phyloP scores from a whole-genome alignment of 2,113 vertebrate genomes.

The Porphyrio hochstetteri region DNA sequence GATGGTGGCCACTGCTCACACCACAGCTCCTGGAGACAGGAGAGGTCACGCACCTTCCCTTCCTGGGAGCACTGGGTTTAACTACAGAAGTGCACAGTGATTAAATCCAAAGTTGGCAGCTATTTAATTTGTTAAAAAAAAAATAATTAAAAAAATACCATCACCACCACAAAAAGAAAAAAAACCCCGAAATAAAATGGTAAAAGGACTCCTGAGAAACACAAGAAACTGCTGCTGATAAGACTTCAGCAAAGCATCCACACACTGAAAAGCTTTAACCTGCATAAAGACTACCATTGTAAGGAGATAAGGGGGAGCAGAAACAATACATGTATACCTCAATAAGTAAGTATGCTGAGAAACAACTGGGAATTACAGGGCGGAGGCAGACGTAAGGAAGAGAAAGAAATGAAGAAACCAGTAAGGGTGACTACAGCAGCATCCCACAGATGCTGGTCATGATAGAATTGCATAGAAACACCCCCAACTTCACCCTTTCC shows the following conservation, averaged over 20 bases:
- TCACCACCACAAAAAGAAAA: neutral
- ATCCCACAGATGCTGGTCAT: neutral
- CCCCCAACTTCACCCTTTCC: neutral
- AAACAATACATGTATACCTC: neutral
- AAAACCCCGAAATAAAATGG: neutral
- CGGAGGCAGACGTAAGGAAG: neutral
- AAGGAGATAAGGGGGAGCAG: neutral
- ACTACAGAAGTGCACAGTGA: fast-evolving
- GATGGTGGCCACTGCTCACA: fast-evolving
- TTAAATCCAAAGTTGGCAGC: neutral
- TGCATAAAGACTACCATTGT: fast-evolving
- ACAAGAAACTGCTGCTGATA: neutral
- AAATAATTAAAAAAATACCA: neutral
- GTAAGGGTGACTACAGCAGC: neutral
- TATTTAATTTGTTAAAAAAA: neutral
- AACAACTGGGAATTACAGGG: neutral
- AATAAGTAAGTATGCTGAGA: neutral
- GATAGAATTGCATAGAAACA: neutral
- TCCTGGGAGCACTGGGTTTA: neutral
- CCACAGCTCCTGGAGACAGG: fast-evolving
- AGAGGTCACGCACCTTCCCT: too few species aligned
- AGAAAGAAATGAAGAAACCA: neutral
- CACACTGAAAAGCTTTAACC: neutral
- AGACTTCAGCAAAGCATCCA: fast-evolving
- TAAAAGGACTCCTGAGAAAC: neutral